Evolutionary conservation across 92 coral and sea anemone genomes (phyloP), one percentile per base, ranked within the genome.

Genomic region (Parazoanthus atlanticus): DNA sequence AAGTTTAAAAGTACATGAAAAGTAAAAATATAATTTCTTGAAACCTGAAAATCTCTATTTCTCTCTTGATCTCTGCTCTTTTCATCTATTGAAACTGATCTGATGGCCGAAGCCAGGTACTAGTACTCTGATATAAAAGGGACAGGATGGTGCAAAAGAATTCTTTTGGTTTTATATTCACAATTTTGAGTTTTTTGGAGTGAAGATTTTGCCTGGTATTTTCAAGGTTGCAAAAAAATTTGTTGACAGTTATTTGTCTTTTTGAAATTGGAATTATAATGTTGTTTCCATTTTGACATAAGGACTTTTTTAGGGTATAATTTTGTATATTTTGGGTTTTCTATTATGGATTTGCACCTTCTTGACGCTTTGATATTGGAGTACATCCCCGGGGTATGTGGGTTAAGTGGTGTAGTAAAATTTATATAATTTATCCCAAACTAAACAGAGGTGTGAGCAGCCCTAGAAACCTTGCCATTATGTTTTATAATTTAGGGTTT

Each of bases 391-490:
- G 21, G 69, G 69, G 15, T 52, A 16, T 52, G 58, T 13, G 17
- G 19, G 19, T 52, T 13, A 2, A 12, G 19, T 19, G 58, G 58
- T 3, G 3, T 52, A 3, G 58, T 13, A 2, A 36, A 36, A 36
- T 36, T 36, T 36, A 36, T 49, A 15, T 49, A 56, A 56, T 56
- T 56, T 21, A 56, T 15, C 25, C 65, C 65, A 15, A 16, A 56
- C 19, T 15, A 15, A 56, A 56, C 9, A 16, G 21, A 1, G 28
- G 8, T 13, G 69, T 61, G 69, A 6, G 28, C 69, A 61, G 69
- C 78, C 78, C 43, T 74, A 36, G 40, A 33, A n/a, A 74, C 6
- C 29, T 46, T 78, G 82, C 82, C 66, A n/a, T 78, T 78, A 46
- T 26, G 29, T 78, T 46, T 30, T 41, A 15, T 78, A 78, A 78